Base-by-base conservation (phyloP, 2,113 vertebrate species). In the Kryptolebias marmoratus region DNA sequence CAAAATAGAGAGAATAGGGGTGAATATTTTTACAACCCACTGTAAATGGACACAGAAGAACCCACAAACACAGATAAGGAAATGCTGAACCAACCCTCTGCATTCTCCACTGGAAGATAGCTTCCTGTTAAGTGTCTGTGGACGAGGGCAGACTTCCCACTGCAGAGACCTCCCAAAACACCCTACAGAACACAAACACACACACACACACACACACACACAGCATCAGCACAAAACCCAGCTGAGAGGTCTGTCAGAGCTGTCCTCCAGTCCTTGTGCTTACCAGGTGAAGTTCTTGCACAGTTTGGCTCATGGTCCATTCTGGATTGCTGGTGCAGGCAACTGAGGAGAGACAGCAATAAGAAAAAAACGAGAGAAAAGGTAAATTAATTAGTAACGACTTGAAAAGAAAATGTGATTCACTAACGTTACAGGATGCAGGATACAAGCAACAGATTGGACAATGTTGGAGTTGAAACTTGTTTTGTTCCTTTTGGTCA, bases 101-200 rank as follows among this genome's bases (percentile, higher is more conserved):
- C 93, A 66, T 96, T 95, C 90, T 98, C 96, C 76, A 94, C 79
- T 4, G 95, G 90, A 85, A 96, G 91, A 60, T 98, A 98, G 83
- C 96, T 97, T 65, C 97, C 96, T 0, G 97, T 98, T 85, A 98
- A 93, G 92, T 97, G 97, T 82, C 96, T 95, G 79, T 98, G 96
- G 59, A 98, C 95, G 2, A 98, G 94, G 0, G 97, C 96, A 0
- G 96, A 96, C 85, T 96, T 98, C 68, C 95, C 97, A 1, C 97
- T 98, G 87, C 94, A 95, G 73, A 94, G 81, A 69, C 95, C 96
- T 42, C 97, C 97, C 87, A 98, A 85, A 80, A 98, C 94, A 0
- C 96, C 97, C 96, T 98, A 79, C 44, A 81, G 36, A 42, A 18
- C 54, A 78, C 77, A 77, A 15, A 47, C 8, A 55, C 65, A 2